Evolutionary conservation across 2,888 invertebrate genomes (phyloP).

Genomic region (Lottia gigantea): DNA sequence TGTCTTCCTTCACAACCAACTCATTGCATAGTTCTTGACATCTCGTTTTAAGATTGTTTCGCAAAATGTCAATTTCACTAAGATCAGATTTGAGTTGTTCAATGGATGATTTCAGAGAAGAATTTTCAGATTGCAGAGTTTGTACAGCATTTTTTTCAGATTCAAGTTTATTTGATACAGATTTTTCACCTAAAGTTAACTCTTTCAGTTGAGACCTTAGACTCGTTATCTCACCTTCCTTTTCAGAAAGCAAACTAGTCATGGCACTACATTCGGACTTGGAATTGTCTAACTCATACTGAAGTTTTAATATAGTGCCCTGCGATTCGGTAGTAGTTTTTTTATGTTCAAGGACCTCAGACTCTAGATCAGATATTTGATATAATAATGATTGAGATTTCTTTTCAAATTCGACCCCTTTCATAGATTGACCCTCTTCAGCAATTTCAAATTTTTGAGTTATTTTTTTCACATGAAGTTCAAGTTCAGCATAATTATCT

Average conservation of each 20-base stretch:
- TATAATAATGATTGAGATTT: constrained; percentile 47
- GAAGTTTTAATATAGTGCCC: neutral
- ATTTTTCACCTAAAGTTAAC: constrained; percentile 13
- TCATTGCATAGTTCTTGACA: constrained; percentile 10
- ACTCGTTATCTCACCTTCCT: constrained; percentile 7
- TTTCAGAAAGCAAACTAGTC: constrained; percentile 12
- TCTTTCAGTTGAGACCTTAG: constrained; percentile 18
- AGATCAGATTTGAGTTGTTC: constrained; percentile 18
- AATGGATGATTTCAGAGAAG: constrained; percentile 10
- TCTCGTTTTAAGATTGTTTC: constrained; percentile 6
- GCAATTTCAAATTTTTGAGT: constrained; percentile 74
- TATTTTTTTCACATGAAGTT: constrained; percentile 41
- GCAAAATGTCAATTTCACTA: constrained; percentile 1
- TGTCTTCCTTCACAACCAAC: neutral
- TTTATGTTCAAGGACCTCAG: constrained; percentile 36
- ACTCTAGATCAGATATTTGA: constrained; percentile 54
- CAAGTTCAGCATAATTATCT: constrained; percentile 24
- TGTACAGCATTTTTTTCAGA: constrained; percentile 13
- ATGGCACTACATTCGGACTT: neutral
- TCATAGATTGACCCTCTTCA: constrained; percentile 41
- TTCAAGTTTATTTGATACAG: constrained; percentile 16
- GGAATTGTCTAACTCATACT: neutral
- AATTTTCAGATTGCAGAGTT: neutral
- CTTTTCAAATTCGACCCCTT: constrained; percentile 68
- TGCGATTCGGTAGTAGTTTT: constrained; percentile 2